Conservation (phyloP, 2,113 vertebrate genomes). For the Myanophis thanlyinensis region DNA sequence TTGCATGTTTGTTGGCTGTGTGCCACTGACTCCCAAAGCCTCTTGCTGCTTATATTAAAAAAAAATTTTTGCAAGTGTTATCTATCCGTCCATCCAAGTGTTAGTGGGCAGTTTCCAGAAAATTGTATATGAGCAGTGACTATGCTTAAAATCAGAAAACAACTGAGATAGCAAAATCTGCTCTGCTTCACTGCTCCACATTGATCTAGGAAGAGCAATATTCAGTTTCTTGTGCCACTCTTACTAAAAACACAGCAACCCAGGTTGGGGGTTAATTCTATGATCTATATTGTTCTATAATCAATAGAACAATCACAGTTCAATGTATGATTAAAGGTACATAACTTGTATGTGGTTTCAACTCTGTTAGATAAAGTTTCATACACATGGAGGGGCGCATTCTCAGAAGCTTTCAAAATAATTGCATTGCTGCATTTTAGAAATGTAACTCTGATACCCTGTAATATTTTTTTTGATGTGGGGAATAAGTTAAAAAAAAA, state of each 20-base stretch:
- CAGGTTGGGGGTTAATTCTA: not conserved
- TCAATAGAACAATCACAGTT: not conserved
- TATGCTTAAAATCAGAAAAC: not conserved
- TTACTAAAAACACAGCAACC: not conserved
- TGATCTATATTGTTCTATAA: too few relatives aligned
- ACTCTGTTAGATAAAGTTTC: not conserved
- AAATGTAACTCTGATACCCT: not conserved
- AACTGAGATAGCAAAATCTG: not conserved
- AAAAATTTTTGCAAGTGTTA: not conserved
- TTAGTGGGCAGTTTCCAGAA: not conserved
- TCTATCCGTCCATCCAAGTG: too few relatives aligned
- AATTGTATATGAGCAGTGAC: not conserved
- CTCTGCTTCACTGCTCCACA: not conserved
- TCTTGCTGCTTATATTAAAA: not conserved
- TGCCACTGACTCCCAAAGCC: not conserved
- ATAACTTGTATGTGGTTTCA: not conserved
- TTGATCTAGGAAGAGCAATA: not conserved
- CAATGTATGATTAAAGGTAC: not conserved
- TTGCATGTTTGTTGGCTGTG: not conserved
- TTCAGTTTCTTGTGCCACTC: not conserved
- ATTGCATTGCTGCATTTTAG: not conserved
- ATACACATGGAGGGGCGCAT: not conserved
- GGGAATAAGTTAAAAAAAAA: not conserved
- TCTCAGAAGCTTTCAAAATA: not conserved
- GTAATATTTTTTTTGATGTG: not conserved